phyloP scores from a whole-genome alignment of 2,888 invertebrate genomes.

The Caenorhabditis zanzibari region DNA sequence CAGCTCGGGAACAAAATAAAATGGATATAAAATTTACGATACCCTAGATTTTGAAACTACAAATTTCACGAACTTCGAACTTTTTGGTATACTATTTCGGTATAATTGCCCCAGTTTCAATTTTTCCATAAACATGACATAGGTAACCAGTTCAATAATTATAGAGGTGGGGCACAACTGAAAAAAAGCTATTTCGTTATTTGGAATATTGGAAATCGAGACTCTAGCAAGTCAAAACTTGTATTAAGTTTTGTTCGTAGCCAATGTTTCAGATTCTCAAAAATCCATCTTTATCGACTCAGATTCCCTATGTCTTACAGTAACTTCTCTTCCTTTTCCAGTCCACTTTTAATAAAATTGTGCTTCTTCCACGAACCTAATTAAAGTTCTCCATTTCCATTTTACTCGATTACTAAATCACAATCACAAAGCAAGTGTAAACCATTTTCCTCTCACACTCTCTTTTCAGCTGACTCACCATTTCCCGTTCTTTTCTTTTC shows the following conservation, averaged over 20 bases:
- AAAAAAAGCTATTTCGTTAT: not conserved
- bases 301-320: no score
- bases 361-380: constrained; percentile 2
- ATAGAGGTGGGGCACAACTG: not conserved
- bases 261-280: no score
- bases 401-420: constrained; percentile 38
- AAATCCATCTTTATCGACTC: no score
- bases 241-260: no score
- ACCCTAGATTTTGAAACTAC: no score
- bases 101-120: no score
- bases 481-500: constrained; percentile 38
- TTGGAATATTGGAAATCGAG: not conserved
- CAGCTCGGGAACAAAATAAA: no score
- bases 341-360: not conserved
- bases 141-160: not conserved
- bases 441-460: constrained; percentile 24
- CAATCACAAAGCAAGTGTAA: constrained; percentile 50
- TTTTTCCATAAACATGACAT: not conserved
- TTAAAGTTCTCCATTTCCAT: not conserved
- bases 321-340: no score
- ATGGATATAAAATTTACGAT: no score
- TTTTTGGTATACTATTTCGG: no score
- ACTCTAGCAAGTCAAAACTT: no score
- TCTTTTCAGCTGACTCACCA: constrained; percentile 43
- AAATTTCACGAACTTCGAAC: no score